Evolutionary conservation across 2,113 vertebrate genomes (phyloP).

Genomic region (Tamias sibiricus): DNA sequence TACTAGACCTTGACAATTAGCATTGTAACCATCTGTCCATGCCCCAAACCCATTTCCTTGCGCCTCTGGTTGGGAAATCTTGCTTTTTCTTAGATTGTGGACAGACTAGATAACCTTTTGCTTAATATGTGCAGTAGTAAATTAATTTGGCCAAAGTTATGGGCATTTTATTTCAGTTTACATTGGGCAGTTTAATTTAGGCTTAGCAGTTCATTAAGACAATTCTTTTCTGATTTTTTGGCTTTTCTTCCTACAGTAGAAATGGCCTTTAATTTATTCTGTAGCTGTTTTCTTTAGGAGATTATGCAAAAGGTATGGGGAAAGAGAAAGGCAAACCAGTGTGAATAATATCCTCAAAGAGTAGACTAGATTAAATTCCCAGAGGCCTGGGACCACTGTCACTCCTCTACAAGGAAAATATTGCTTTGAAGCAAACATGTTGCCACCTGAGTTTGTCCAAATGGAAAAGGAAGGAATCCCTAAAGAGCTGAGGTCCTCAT

Average conservation of each 20-base stretch:
- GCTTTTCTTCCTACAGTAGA: constrained; percentile 60
- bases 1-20: constrained; percentile 60
- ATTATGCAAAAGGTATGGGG: constrained; percentile 71
- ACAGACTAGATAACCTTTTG: constrained; percentile 55
- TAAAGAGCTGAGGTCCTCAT: neutral
- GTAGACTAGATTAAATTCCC: neutral
- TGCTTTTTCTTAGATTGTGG: constrained; percentile 53
- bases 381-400: neutral
- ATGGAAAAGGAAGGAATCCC: neutral
- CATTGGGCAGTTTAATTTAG: constrained; percentile 40
- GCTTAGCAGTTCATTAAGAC: constrained; percentile 75
- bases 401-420: neutral
- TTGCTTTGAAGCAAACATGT: neutral
- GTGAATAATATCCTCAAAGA: constrained; percentile 10
- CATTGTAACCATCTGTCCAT: neutral
- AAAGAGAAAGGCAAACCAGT: neutral
- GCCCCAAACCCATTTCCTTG: neutral
- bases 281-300: constrained; percentile 63
- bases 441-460: neutral
- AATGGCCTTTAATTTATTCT: constrained; percentile 64
- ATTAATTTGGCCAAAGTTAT: constrained; percentile 64
- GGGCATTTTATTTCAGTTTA: constrained; percentile 67
- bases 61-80: constrained; percentile 28
- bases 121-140: constrained; percentile 64
- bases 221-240: constrained; percentile 68